A percentile compares a stretch with the other conserved stretches of the same genome.
Evolutionary conservation across 2,888 invertebrate genomes (phyloP).

Genomic region (Syrphus vitripennis): DNA sequence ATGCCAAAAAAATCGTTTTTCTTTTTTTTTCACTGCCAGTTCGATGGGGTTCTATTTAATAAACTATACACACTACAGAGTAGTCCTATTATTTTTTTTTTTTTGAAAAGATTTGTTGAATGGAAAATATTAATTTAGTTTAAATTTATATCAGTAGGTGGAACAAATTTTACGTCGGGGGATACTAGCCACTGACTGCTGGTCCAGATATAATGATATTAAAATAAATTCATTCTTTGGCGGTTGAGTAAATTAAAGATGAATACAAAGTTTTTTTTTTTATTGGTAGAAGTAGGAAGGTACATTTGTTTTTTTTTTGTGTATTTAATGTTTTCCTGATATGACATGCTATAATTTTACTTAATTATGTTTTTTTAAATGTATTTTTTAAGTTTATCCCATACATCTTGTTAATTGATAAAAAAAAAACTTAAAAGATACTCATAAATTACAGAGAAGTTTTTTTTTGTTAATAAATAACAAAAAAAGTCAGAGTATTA

Average conservation of each 20-base stretch:
- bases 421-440: conserved; percentile 22
- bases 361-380: conserved; percentile 18
- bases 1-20: conserved; percentile 44
- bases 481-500: neutral
- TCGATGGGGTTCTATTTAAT: conserved; percentile 15
- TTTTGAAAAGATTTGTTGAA: conserved; percentile 35
- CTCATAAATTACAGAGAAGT: neutral
- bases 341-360: conserved; percentile 50
- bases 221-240: conserved; percentile 43
- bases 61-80: conserved; percentile 15
- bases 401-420: conserved; percentile 42
- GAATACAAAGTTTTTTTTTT: conserved; percentile 6
- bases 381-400: conserved; percentile 5
- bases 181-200: conserved; percentile 26
- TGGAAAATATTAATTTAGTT: conserved; percentile 26
- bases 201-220: conserved; percentile 31
- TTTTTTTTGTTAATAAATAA: neutral
- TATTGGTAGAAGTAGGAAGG: neutral
- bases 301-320: neutral
- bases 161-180: conserved; percentile 56
- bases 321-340: conserved; percentile 21
- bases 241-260: conserved; percentile 22
- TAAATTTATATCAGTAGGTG: neutral
- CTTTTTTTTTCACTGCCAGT: conserved; percentile 46
- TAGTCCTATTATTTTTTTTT: conserved; percentile 17